These are phyloP conservation scores for Bostrychus sinensis DNA, from an alignment of 2,113 vertebrate species.

Conservation along the genomic window DNA sequence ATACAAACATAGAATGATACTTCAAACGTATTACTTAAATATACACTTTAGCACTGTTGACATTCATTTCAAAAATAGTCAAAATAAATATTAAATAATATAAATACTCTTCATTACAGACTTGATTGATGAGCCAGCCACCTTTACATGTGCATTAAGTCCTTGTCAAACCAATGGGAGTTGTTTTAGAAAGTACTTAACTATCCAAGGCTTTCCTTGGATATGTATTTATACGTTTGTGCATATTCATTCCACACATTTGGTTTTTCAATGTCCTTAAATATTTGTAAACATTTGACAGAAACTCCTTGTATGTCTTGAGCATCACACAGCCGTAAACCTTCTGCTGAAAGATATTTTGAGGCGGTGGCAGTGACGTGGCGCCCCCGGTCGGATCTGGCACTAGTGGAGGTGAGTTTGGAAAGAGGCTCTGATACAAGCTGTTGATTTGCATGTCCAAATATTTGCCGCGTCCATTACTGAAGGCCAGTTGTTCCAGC, in stretches of 20 bases:
- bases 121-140: conserved; percentile 48
- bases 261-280: conserved; percentile 63
- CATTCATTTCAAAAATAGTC: conserved; percentile 18
- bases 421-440: conserved; percentile 68
- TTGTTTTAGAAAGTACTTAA: conserved; percentile 17
- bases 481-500: conserved; percentile 12
- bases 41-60: conserved; percentile 13
- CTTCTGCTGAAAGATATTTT: conserved; percentile 81
- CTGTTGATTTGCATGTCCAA: conserved; percentile 37
- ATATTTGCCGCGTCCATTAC: background rate
- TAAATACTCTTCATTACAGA: conserved; percentile 56
- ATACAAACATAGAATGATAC: background rate
- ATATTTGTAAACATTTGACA: conserved; percentile 58
- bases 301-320: conserved; percentile 69
- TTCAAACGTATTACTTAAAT: conserved; percentile 34
- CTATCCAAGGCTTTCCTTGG: conserved; percentile 23
- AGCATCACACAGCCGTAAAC: conserved; percentile 79
- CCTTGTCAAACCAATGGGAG: conserved; percentile 17
- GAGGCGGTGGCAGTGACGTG: conserved; percentile 63
- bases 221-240: conserved; percentile 19
- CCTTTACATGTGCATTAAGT: conserved; percentile 35
- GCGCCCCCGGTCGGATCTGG: conserved; percentile 59
- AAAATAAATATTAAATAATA: conserved; percentile 80
- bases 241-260: conserved; percentile 39
- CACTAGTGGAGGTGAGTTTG: conserved; percentile 62